Evolutionary conservation across 1,140 invertebrate genomes (phyloP), one percentile per base, ranked within the genome.

Genomic region (Drosophila bocqueti): DNA sequence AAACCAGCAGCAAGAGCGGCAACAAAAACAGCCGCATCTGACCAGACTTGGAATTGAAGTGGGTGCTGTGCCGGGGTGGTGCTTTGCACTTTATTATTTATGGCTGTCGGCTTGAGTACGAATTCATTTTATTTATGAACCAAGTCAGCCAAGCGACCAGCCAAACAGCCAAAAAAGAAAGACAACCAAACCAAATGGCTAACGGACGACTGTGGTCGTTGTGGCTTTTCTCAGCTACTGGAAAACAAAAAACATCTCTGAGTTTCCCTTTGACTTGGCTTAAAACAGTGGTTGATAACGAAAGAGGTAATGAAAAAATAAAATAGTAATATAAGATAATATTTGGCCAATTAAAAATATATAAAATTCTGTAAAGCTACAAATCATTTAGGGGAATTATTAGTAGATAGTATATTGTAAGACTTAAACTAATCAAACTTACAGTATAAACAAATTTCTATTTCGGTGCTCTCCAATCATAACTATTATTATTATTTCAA

Each of bases 61-160:
- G 69, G 69, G 67, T 72, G 54, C 7, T 46, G 29, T 21, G 13
- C 31, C 21, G 63, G 42, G 66, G 50, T 24, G 54, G 45, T 49
- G 83, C 76, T 79, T 50, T 86, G 83, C 84, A 83, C 81, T 87
- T 87, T 87, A 87, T 87, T 87, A 87, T 87, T 87, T 89, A 87
- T 87, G 76, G 81, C 83, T 89, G 84, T 83, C 84, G 83, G 76
- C 50, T 74, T 80, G 83, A 89, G 80, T 87, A 89, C 77, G 84
- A 87, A 89, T 87, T 87, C 80, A 89, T 87, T 86, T 86, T 87
- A 86, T 86, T 86, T 86, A 86, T 87, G 83, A 87, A 86, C 66
- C 83, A 79, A 87, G 69, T 79, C 83, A 87, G 83, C 83, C 82
- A 84, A 84, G 82, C 82, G 75, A 67, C 77, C 78, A 84, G 76